Conservation (phyloP, 2,797 vertebrate species). For the Centroberyx gerrardi region DNA sequence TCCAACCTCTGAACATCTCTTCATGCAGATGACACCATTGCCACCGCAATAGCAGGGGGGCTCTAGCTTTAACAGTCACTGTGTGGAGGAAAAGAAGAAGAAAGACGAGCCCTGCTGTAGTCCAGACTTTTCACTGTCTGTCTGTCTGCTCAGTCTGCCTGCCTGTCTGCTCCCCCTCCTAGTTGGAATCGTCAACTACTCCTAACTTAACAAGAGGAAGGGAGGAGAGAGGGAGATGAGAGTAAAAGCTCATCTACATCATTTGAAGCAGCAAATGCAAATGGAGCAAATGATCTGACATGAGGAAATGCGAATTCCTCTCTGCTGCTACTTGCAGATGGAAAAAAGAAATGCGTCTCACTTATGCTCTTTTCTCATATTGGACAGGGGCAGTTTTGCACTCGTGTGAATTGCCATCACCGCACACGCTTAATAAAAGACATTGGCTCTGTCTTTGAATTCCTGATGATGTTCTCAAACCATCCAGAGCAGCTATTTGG, state of each 20-base stretch:
- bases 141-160: conserved; percentile 36
- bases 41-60: conserved; percentile 36
- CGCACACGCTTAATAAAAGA: conserved; percentile 21
- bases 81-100: conserved; percentile 8
- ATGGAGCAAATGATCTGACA: conserved; percentile 72
- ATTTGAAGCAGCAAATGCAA: conserved; percentile 70
- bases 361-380: conserved; percentile 26
- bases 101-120: conserved; percentile 36
- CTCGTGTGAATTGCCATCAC: conserved; percentile 1
- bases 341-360: conserved; percentile 46
- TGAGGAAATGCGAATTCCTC: conserved; percentile 60
- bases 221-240: conserved; percentile 35
- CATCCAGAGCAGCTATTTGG: conserved; percentile 10
- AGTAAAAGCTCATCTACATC: conserved; percentile 63
- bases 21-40: conserved; percentile 65
- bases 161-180: conserved; percentile 41
- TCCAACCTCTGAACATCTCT: conserved; percentile 40
- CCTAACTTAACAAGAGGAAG: conserved; percentile 52
- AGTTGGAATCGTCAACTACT: conserved; percentile 37
- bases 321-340: conserved; percentile 63
- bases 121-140: conserved; percentile 55
- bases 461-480: conserved; percentile 17
- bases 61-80: conserved; percentile 33
- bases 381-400: conserved; percentile 29
- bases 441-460: conserved; percentile 12